Evolutionary conservation across 2,888 invertebrate species (phyloP).

Genomic region (Argyresthia goedartella): DNA sequence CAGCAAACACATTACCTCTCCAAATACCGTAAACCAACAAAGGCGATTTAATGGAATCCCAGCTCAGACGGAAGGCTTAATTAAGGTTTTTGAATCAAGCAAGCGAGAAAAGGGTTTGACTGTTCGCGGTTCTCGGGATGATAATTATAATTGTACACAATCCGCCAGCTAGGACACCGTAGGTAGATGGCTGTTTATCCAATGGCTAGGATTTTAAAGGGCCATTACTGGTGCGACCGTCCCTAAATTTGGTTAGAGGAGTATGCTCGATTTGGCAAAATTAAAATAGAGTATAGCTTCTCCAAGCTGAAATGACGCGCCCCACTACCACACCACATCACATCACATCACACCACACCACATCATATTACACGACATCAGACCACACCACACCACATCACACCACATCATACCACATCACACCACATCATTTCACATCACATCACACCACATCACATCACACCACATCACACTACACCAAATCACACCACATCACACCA

Average conservation of each 20-base stretch:
- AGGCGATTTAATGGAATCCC: constrained; percentile 25
- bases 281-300: too few species aligned
- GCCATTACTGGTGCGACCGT: too few species aligned
- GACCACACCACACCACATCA: background rate
- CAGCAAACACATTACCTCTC: background rate
- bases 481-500: background rate
- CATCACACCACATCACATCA: background rate
- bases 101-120: constrained; percentile 23
- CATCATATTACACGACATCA: background rate
- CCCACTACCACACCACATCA: background rate
- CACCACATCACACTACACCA: constrained; percentile 9
- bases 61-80: constrained; percentile 25
- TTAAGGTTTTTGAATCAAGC: constrained; percentile 25
- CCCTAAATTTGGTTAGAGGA: too few species aligned
- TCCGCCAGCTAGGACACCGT: background rate
- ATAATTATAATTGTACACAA: constrained; percentile 1
- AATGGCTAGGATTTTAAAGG: too few species aligned
- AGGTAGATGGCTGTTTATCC: too few species aligned
- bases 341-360: background rate
- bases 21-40: constrained; percentile 29
- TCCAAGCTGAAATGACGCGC: too few species aligned
- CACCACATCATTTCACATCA: background rate
- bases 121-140: background rate
- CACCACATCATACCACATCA: constrained; percentile 9
- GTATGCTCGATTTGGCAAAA: too few species aligned